These are phyloP conservation scores for Trachelipus rathkii DNA, from an alignment of 1,140 invertebrate genomes.

Conservation along the genomic window DNA sequence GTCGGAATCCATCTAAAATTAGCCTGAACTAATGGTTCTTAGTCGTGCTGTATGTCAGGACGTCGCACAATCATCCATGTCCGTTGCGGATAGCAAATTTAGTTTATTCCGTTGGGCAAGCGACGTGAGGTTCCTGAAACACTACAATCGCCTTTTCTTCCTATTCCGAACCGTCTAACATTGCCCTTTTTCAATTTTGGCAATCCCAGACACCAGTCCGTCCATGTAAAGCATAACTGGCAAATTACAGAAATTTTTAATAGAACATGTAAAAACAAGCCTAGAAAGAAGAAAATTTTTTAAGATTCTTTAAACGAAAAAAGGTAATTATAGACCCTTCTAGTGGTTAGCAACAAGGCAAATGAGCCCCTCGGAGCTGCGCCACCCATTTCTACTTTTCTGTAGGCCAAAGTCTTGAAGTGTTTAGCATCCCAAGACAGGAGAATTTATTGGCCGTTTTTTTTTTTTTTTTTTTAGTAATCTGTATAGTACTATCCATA, in stretches of 20 bases:
- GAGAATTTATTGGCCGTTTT: too few species aligned
- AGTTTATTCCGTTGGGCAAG: constrained; percentile 74
- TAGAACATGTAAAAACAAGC: neutral
- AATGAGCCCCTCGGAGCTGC: too few species aligned
- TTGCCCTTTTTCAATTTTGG: constrained; percentile 72
- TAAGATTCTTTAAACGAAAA: too few species aligned
- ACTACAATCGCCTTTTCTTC: constrained; percentile 61
- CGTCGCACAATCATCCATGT: constrained; percentile 64
- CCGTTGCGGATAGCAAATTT: too few species aligned
- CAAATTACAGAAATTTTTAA: too few species aligned
- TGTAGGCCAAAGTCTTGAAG: too few species aligned
- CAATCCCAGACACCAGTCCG: constrained; percentile 76
- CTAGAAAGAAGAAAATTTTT: neutral
- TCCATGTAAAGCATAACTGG: constrained; percentile 88
- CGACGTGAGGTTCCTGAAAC: constrained; percentile 58
- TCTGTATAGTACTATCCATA: too few species aligned
- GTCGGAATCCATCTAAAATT: constrained; percentile 71
- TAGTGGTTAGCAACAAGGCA: constrained; percentile 68
- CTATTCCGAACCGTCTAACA: constrained; percentile 66
- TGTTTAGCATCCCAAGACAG: too few species aligned
- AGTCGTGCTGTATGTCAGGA: constrained; percentile 73
- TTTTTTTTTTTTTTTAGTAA: too few species aligned
- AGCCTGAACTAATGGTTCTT: constrained; percentile 81
- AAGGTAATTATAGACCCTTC: too few species aligned
- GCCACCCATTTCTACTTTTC: too few species aligned